These are phyloP conservation scores for Mola mola DNA, from an alignment of 2,113 vertebrate species.

Conservation along the genomic window DNA sequence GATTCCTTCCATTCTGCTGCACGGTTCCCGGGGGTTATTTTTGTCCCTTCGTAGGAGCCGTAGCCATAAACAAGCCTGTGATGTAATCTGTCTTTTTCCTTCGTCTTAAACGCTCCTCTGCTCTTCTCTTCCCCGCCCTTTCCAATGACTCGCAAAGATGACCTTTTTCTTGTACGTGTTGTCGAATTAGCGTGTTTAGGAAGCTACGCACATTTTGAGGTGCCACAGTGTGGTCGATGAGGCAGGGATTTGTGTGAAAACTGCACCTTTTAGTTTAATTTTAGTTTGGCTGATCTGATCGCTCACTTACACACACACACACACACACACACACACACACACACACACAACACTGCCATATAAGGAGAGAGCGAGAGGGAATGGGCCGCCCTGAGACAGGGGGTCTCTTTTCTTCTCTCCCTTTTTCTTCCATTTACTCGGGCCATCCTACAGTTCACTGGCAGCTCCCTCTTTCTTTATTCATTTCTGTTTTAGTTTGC, in stretches of 20 bases:
- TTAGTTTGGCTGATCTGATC: slow-evolving; percentile 74
- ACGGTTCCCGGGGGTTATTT: slow-evolving; percentile 57
- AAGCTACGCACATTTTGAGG: too few species aligned
- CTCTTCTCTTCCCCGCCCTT: neutral
- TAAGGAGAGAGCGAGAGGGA: slow-evolving; percentile 76
- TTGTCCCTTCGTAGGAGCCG: slow-evolving; percentile 35
- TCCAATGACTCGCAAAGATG: neutral
- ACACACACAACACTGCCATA: slow-evolving; percentile 66
- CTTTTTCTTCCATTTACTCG: slow-evolving; percentile 53
- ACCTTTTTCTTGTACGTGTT: neutral
- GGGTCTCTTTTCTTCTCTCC: slow-evolving; percentile 60
- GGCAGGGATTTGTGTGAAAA: too few species aligned
- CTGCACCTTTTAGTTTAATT: too few species aligned
- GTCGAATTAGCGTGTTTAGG: too few species aligned
- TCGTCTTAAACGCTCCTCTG: neutral
- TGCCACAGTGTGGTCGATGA: too few species aligned
- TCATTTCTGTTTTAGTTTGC: slow-evolving; percentile 31
- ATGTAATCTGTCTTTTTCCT: slow-evolving; percentile 37
- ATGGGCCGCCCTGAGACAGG: slow-evolving; percentile 51
- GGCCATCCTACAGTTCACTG: slow-evolving; percentile 44
- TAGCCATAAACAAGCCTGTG: slow-evolving; percentile 53
- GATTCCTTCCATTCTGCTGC: slow-evolving; percentile 49
- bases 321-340: slow-evolving; percentile 39
- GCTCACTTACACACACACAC: slow-evolving; percentile 33
- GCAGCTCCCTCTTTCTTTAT: slow-evolving; percentile 35